These are phyloP conservation scores for Sebastes cheni DNA, from an alignment of 2,797 vertebrate genomes.

Conservation along the genomic window DNA sequence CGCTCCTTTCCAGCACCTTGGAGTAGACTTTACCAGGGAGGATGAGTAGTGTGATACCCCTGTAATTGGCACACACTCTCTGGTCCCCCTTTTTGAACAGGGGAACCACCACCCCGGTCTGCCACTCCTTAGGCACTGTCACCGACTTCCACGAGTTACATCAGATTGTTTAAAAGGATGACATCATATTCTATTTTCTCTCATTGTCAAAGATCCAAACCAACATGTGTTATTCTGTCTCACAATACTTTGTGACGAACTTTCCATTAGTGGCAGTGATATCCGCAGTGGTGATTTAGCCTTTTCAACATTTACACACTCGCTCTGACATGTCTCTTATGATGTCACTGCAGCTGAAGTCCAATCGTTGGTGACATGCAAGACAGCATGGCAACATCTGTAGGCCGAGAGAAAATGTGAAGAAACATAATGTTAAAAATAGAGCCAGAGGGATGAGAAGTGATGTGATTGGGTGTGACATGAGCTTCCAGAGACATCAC, in stretches of 20 bases:
- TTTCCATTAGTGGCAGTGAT: no score
- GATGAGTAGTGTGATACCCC: no score
- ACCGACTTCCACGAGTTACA: neutral
- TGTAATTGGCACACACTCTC: no score
- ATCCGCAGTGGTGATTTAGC: slow-evolving; percentile 21
- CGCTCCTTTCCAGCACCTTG: no score
- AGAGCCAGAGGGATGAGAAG: slow-evolving; percentile 10
- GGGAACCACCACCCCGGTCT: no score
- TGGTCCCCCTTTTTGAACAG: neutral
- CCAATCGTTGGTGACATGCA: slow-evolving; percentile 18
- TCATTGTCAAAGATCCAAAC: neutral
- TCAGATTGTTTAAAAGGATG: neutral
- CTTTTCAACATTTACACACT: slow-evolving; percentile 22
- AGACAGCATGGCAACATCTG: slow-evolving; percentile 4
- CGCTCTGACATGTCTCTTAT: slow-evolving; percentile 4
- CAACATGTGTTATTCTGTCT: neutral
- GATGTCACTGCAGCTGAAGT: slow-evolving; percentile 24
- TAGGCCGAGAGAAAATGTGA: slow-evolving; percentile 8
- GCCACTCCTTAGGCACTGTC: no score
- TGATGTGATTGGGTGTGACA: slow-evolving; percentile 40
- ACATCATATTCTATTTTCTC: neutral
- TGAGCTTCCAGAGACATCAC: slow-evolving; percentile 33
- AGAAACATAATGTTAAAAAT: slow-evolving; percentile 52
- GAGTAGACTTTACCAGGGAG: no score
- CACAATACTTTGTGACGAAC: neutral